Conservation (phyloP, 1,140 invertebrate species). For the Thrips palmi region DNA sequence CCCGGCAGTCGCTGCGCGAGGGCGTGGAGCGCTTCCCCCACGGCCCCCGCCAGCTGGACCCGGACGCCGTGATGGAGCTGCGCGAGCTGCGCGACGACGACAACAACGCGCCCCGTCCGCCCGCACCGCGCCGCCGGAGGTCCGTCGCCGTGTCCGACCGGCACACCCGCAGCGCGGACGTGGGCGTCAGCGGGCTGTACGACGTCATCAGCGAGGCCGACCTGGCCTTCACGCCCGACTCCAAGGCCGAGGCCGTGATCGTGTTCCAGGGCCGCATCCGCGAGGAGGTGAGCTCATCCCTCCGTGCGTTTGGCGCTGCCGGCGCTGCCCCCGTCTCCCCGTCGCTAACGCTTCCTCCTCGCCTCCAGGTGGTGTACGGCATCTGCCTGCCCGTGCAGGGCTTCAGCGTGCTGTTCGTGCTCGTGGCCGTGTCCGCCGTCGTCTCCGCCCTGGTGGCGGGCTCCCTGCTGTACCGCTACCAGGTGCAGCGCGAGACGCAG, state of each 20-base stretch:
- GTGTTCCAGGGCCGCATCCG: slow-evolving; percentile 72
- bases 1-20: slow-evolving; percentile 24
- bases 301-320: too few species aligned
- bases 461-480: slow-evolving; percentile 51
- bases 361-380: slow-evolving; percentile 49
- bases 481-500: slow-evolving; percentile 43
- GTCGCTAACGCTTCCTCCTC: too few species aligned
- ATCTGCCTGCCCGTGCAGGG: slow-evolving; percentile 77
- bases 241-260: slow-evolving; percentile 56
- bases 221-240: slow-evolving; percentile 72
- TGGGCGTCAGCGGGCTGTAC: slow-evolving; percentile 69
- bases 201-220: slow-evolving; percentile 86
- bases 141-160: slow-evolving; percentile 49
- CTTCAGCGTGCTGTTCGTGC: slow-evolving; percentile 71
- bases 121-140: slow-evolving; percentile 30
- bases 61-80: too few species aligned
- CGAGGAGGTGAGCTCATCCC: slow-evolving; percentile 44
- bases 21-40: slow-evolving; percentile 60
- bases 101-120: slow-evolving; percentile 15
- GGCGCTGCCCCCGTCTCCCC: too few species aligned
- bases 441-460: slow-evolving; percentile 61
- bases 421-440: slow-evolving; percentile 66
- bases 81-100: slow-evolving; percentile 12
- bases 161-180: slow-evolving; percentile 57
- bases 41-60: slow-evolving; percentile 51